These are phyloP conservation scores for Tachystola acroxantha DNA, from an alignment of 2,888 invertebrate genomes.

Conservation along the genomic window DNA sequence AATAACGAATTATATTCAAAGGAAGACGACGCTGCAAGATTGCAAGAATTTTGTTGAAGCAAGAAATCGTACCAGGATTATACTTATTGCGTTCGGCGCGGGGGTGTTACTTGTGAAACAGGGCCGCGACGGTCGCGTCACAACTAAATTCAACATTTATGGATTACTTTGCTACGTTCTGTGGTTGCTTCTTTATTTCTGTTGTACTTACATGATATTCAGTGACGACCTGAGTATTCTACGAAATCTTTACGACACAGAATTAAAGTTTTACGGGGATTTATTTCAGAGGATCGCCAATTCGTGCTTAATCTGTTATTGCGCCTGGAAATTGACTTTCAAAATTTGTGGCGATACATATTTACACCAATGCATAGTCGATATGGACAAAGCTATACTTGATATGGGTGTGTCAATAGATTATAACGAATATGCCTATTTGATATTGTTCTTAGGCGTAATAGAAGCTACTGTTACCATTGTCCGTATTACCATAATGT, in stretches of 20 bases:
- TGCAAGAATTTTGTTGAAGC: too few relatives aligned
- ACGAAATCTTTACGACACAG: slow-evolving; percentile 46
- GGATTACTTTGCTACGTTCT: slow-evolving; percentile 29
- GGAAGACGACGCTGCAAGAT: too few relatives aligned
- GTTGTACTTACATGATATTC: slow-evolving; percentile 33
- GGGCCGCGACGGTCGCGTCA: too few relatives aligned
- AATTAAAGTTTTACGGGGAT: slow-evolving; percentile 50
- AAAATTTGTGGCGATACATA: slow-evolving; percentile 25
- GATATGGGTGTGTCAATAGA: slow-evolving; percentile 34
- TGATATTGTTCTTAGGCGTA: slow-evolving; percentile 20
- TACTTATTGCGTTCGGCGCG: too few relatives aligned
- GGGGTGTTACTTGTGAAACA: too few relatives aligned
- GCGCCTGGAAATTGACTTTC: slow-evolving; percentile 44
- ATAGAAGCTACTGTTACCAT: slow-evolving; percentile 29
- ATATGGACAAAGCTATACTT: slow-evolving; percentile 38
- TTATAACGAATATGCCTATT: slow-evolving; percentile 27
- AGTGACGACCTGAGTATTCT: slow-evolving; percentile 43
- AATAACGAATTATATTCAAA: too few relatives aligned
- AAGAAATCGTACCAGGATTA: too few relatives aligned
- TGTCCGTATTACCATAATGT: slow-evolving; percentile 35
- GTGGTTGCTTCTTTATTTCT: slow-evolving; percentile 37
- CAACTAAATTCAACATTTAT: too few relatives aligned
- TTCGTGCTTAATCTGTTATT: slow-evolving; percentile 29
- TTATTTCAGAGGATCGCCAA: slow-evolving; percentile 38
- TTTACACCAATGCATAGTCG: slow-evolving; percentile 29